Evolutionary conservation across 2,113 vertebrate genomes (phyloP).

Genomic region (Orthochromis indermauri): DNA sequence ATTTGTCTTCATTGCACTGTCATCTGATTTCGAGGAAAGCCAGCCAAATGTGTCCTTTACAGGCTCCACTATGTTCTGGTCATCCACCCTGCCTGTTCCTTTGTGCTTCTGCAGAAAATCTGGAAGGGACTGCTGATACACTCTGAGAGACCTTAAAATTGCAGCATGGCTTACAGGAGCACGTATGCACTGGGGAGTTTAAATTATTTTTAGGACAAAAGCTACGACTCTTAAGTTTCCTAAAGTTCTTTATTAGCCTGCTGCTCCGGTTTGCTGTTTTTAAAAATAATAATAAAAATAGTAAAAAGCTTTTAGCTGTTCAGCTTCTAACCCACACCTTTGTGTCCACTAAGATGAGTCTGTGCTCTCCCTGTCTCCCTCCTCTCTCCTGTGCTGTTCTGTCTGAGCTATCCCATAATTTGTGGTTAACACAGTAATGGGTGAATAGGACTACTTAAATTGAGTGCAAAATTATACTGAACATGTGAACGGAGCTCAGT

Average conservation of each 20-base stretch:
- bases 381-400: neutral
- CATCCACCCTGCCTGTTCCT: neutral
- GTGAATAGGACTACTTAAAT: neutral
- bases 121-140: neutral
- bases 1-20: neutral
- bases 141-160: neutral
- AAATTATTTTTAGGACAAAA: neutral
- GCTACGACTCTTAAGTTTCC: neutral
- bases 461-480: neutral
- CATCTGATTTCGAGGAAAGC: neutral
- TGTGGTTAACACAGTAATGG: neutral
- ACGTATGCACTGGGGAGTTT: neutral
- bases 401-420: neutral
- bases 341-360: neutral
- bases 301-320: neutral
- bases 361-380: neutral
- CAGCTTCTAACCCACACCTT: neutral
- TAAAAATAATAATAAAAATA: neutral
- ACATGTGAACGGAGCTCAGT: neutral
- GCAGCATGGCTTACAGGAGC: neutral
- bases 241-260: neutral
- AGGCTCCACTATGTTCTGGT: neutral
- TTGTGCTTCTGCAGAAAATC: neutral
- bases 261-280: neutral
- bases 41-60: neutral